These are phyloP conservation scores for Talpa occidentalis DNA, from an alignment of 2,113 vertebrate species.

Conservation along the genomic window DNA sequence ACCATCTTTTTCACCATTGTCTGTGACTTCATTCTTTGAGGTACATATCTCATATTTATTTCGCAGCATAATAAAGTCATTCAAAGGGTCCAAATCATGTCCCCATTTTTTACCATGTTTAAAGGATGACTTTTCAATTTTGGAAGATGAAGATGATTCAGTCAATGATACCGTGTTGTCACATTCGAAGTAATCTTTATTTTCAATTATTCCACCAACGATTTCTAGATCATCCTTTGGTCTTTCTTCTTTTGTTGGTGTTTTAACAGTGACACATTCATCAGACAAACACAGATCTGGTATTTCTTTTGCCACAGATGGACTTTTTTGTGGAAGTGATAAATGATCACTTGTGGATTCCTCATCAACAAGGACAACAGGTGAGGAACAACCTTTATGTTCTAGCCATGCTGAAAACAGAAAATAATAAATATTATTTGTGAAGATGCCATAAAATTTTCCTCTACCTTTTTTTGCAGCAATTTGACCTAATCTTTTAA, in stretches of 20 bases:
- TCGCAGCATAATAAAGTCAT: conserved; percentile 86
- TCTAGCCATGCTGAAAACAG: conserved; percentile 83
- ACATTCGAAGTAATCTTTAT: conserved; percentile 25
- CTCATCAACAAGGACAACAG: conserved; percentile 28
- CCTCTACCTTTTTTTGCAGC: neutral
- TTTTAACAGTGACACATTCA: conserved; percentile 40
- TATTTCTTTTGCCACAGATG: neutral
- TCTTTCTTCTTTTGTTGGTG: conserved; percentile 44
- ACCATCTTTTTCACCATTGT: conserved; percentile 79
- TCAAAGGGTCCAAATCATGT: conserved; percentile 84
- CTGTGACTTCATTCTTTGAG: conserved; percentile 43
- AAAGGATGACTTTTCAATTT: conserved; percentile 28
- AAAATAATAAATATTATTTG: neutral
- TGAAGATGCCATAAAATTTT: neutral
- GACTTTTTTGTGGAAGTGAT: conserved; percentile 57
- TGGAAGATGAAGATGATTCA: conserved; percentile 38
- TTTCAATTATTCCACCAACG: conserved; percentile 27
- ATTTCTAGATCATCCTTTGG: conserved; percentile 68
- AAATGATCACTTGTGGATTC: conserved; percentile 43
- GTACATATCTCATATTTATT: conserved; percentile 72
- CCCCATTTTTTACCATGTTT: conserved; percentile 53
- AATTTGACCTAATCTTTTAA: conserved; percentile 1
- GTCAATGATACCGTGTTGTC: neutral
- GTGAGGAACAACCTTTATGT: conserved; percentile 55
- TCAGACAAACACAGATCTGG: conserved; percentile 42